Evolutionary conservation across 2,888 invertebrate species (phyloP).

Genomic region (Fabriciana adippe): DNA sequence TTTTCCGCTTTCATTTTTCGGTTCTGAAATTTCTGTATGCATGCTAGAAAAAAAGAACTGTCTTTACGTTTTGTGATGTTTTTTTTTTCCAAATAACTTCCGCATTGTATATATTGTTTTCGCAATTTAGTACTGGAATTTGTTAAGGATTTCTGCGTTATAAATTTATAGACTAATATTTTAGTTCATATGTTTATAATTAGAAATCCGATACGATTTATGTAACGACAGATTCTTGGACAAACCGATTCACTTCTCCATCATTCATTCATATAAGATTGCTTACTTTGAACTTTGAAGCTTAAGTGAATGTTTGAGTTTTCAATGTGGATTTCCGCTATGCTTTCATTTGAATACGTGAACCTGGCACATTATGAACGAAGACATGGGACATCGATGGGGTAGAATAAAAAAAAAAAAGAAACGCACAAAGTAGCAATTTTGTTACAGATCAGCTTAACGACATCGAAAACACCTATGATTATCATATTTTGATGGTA

Average conservation of each 20-base stretch:
- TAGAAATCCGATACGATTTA: conserved; percentile 29
- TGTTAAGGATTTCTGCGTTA: conserved; percentile 5
- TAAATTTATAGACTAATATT: conserved; percentile 2
- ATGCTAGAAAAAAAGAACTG: conserved; percentile 54
- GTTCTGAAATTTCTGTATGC: conserved; percentile 57
- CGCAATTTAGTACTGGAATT: conserved; percentile 11
- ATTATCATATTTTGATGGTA: conserved; percentile 83
- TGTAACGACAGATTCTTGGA: conserved; percentile 50
- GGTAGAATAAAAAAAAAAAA: conserved; percentile 57
- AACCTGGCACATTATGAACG: conserved; percentile 55
- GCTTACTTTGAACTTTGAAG: conserved; percentile 47
- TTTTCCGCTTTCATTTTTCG: conserved; percentile 45
- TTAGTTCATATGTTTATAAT: neutral
- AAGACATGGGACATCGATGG: conserved; percentile 70
- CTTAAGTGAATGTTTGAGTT: conserved; percentile 58
- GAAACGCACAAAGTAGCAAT: conserved; percentile 79
- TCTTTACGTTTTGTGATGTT: conserved; percentile 47
- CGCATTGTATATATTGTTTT: conserved; percentile 13
- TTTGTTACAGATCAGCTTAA: conserved; percentile 82
- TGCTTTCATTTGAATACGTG: conserved; percentile 40
- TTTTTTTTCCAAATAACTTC: conserved; percentile 25
- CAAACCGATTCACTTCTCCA: conserved; percentile 24
- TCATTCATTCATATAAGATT: conserved; percentile 35
- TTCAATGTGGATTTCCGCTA: conserved; percentile 47
- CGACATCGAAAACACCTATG: conserved; percentile 82